A percentile compares a stretch with the other conserved stretches of the same genome.
Evolutionary conservation across 2,113 vertebrate species (phyloP).

Genomic region (Limnothrissa miodon): DNA sequence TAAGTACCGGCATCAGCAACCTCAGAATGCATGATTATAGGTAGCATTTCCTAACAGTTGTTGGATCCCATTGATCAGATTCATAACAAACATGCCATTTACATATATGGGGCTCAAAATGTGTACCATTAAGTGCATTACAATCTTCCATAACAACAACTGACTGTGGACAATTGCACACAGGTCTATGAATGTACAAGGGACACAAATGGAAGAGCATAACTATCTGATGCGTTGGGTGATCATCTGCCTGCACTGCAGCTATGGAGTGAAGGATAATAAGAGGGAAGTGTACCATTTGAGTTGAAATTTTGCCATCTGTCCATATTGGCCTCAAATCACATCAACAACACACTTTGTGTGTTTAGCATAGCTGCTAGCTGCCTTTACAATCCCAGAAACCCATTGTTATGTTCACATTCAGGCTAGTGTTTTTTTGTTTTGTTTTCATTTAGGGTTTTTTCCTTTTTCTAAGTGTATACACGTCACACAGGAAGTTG

Average conservation of each 20-base stretch:
- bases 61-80: constrained; percentile 66
- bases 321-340: neutral
- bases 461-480: constrained; percentile 7
- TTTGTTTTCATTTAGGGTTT: neutral
- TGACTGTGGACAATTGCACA: neutral
- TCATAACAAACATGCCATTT: constrained; percentile 26
- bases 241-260: neutral
- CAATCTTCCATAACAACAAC: constrained; percentile 20
- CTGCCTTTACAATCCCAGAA: neutral
- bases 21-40: constrained; percentile 57
- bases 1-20: constrained; percentile 35
- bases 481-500: constrained; percentile 8
- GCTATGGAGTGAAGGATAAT: neutral
- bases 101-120: constrained; percentile 33
- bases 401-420: constrained; percentile 1
- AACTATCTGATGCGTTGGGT: neutral
- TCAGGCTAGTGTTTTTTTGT: neutral
- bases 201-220: neutral
- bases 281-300: neutral
- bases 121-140: constrained; percentile 51
- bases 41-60: constrained; percentile 77
- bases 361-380: neutral
- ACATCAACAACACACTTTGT: neutral
- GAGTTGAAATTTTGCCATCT: neutral
- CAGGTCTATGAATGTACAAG: neutral